Evolutionary conservation across 2,113 vertebrate species (phyloP).

Genomic region (Kryptolebias marmoratus): DNA sequence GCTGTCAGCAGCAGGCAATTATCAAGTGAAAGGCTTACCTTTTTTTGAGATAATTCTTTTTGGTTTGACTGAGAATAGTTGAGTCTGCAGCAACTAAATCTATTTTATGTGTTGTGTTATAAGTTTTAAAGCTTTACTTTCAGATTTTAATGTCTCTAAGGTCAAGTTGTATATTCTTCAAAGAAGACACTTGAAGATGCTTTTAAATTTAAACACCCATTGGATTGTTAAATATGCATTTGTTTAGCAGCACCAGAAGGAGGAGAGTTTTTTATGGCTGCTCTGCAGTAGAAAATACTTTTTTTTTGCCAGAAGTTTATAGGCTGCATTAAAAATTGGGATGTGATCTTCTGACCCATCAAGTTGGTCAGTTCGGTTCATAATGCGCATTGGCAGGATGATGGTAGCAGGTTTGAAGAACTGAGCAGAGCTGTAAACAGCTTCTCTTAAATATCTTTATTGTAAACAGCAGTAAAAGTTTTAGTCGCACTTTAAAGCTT

Average conservation of each 20-base stretch:
- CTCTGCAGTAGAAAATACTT: not conserved
- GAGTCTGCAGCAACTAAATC: no score
- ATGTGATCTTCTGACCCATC: not conserved
- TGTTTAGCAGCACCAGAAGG: slow-evolving; percentile 7
- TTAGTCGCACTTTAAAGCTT: not conserved
- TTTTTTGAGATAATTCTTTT: slow-evolving; percentile 11
- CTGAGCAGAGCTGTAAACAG: no score
- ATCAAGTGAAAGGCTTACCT: not conserved
- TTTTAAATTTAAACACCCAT: slow-evolving; percentile 4
- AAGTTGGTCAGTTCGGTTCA: slow-evolving; percentile 1
- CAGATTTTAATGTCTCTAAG: not conserved
- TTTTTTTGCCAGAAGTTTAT: slow-evolving; percentile 5
- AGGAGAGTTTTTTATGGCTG: slow-evolving; percentile 5
- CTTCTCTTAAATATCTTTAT: no score
- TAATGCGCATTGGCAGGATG: not conserved
- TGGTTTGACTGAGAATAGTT: not conserved
- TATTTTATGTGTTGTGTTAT: not conserved
- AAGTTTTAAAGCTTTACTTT: not conserved
- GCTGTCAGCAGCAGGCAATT: no score
- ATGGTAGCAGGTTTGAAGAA: slow-evolving; percentile 1
- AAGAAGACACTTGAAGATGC: no score
- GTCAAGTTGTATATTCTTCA: not conserved
- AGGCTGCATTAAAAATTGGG: slow-evolving; percentile 1
- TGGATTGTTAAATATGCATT: not conserved
- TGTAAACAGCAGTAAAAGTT: slow-evolving; percentile 1